Evolutionary conservation across 2,797 vertebrate species (phyloP).

Genomic region (Sebastes minor): DNA sequence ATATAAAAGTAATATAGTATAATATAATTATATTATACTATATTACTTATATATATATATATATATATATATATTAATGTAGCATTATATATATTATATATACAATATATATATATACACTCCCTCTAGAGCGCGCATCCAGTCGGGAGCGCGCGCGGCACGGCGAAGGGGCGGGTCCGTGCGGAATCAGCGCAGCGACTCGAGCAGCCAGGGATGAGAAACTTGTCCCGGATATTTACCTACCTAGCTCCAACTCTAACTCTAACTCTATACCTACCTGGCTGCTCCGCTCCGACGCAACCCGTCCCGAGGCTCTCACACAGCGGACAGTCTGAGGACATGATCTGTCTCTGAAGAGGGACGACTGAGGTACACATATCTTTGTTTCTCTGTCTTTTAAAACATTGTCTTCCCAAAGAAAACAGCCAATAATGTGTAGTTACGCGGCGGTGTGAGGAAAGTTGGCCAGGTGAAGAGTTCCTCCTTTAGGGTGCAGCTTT

Average conservation of each 20-base stretch:
- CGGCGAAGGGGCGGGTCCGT: conserved; percentile 72
- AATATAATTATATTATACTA: too few relatives aligned
- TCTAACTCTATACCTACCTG: conserved; percentile 55
- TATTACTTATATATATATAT: too few relatives aligned
- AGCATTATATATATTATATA: too few relatives aligned
- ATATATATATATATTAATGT: too few relatives aligned
- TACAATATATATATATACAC: too few relatives aligned
- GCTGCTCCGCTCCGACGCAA: conserved; percentile 33
- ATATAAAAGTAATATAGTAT: too few relatives aligned
- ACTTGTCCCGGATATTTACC: conserved; percentile 83
- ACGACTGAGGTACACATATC: conserved; percentile 62
- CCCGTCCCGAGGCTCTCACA: conserved; percentile 31
- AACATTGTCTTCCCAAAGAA: background rate
- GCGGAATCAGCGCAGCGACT: conserved; percentile 44
- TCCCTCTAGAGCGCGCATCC: background rate
- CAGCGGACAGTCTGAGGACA: conserved; percentile 25
- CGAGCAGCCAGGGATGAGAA: conserved; percentile 63
- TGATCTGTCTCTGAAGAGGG: conserved; percentile 44
- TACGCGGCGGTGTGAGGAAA: conserved; percentile 41
- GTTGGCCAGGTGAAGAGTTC: conserved; percentile 45
- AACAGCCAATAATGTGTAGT: conserved; percentile 16
- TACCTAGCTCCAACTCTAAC: conserved; percentile 60
- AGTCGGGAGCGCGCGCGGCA: conserved; percentile 49
- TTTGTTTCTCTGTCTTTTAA: conserved; percentile 3
- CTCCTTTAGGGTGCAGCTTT: conserved; percentile 68